These are phyloP conservation scores for Drosophila birchii DNA, from an alignment of 2,888 invertebrate genomes.

Conservation along the genomic window DNA sequence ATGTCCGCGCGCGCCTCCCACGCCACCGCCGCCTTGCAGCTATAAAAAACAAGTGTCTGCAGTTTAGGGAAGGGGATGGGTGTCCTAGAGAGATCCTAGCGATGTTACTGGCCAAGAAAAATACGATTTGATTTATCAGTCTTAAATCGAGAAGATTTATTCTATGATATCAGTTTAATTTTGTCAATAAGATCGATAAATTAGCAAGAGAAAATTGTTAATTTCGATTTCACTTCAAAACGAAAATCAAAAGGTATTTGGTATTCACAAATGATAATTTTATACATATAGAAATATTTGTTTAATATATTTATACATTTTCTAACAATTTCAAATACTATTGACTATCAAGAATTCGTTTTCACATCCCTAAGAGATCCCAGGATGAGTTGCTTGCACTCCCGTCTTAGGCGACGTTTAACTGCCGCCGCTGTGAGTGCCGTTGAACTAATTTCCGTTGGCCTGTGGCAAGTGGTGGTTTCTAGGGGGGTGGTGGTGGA, in stretches of 20 bases:
- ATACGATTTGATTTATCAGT: slow-evolving; percentile 2
- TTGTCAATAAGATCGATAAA: not conserved
- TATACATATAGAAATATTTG: too few species aligned
- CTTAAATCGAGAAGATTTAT: not conserved
- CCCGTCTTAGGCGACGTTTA: slow-evolving; percentile 62
- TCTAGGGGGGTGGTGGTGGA: not conserved
- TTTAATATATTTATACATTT: too few species aligned
- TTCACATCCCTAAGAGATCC: slow-evolving; percentile 24
- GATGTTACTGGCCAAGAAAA: slow-evolving; percentile 10
- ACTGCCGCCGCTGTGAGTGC: slow-evolving; percentile 68
- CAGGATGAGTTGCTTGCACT: slow-evolving; percentile 32
- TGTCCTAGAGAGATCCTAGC: slow-evolving; percentile 3
- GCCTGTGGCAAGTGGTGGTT: slow-evolving; percentile 27
- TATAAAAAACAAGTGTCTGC: slow-evolving; percentile 75
- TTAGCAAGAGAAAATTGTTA: not conserved
- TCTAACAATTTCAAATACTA: not conserved
- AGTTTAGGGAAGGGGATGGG: slow-evolving; percentile 8
- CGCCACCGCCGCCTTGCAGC: slow-evolving; percentile 39
- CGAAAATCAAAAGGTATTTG: not conserved
- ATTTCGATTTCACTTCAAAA: not conserved
- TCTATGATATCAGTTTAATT: not conserved
- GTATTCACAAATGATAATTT: not conserved
- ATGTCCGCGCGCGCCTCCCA: slow-evolving; percentile 62
- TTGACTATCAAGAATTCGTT: not conserved
- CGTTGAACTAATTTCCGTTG: slow-evolving; percentile 75